These are phyloP conservation scores for Clarias batrachus DNA, from an alignment of 2,113 vertebrate genomes.

Conservation along the genomic window DNA sequence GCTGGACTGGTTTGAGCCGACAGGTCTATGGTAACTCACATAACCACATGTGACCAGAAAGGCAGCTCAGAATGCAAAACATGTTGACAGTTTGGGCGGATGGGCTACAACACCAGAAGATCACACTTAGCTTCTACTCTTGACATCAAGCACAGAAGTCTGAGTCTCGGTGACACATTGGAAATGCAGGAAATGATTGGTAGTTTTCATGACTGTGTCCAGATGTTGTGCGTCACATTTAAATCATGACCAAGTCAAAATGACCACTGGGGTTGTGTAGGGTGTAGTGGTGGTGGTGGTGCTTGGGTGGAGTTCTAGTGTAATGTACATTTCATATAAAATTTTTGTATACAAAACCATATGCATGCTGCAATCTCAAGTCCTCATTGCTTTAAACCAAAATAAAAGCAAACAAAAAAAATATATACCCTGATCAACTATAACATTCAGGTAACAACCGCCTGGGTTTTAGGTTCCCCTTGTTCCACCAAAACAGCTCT, in stretches of 20 bases:
- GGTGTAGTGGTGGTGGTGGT: too few relatives aligned
- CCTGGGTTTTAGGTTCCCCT: too few relatives aligned
- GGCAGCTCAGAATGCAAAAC: background rate
- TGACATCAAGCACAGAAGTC: background rate
- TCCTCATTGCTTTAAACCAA: background rate
- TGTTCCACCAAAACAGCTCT: too few relatives aligned
- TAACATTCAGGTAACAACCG: too few relatives aligned
- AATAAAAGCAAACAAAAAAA: too few relatives aligned
- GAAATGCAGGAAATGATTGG: background rate
- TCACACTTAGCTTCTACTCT: background rate
- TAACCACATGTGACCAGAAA: background rate
- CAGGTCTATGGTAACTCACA: background rate
- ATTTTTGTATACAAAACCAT: background rate
- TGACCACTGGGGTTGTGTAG: background rate
- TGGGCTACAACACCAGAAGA: background rate
- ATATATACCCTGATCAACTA: background rate
- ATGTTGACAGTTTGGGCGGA: background rate
- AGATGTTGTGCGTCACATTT: background rate
- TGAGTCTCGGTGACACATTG: background rate
- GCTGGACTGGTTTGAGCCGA: background rate
- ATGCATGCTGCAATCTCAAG: background rate
- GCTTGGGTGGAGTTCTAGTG: background rate
- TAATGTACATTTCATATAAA: background rate
- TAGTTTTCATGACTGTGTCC: background rate
- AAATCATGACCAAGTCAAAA: background rate